Evolutionary conservation across 2,113 vertebrate species (phyloP), one percentile per base, ranked within the genome.

Genomic region (Chelonoidis abingdonii): DNA sequence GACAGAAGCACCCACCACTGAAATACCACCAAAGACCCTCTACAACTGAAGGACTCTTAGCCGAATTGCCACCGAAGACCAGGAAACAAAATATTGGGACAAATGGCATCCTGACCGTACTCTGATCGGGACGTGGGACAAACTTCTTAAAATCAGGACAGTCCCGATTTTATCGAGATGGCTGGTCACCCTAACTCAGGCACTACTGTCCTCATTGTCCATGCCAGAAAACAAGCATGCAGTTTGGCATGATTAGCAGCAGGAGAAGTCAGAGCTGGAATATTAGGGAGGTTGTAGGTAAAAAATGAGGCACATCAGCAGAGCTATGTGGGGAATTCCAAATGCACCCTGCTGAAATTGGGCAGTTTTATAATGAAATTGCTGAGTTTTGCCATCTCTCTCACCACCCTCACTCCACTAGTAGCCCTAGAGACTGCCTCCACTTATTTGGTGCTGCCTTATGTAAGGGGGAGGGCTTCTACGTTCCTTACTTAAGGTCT

Each of bases 401-500:
- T 19, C 0, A 49, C 29, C 35, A 8, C 41, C 52, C 4, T 5
- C 79, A 47, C 22, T 25, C 31, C 35, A 9, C 7, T 75, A 41
- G 2, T 50, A 2, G 4, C 27, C 14, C 5, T 52, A 82, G 6
- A 3, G 89, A 2, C 54, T 29, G 31, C n/a, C 65, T 38, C 65
- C n/a, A 72, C 75, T 76, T 44, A 76, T 12, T 78, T 47, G 41
- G 41, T 78, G 41, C 41, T 78, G 11, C 75, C 25, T 44, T 47
- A 44, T 27, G 19, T 47, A 25, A 8, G 24, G 3, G 38, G 14
- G 50, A 62, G 65, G 80, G 12, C 13, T 1, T n/a, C 4, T 29
- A 3, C 4, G 8, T 83, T 6, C 1, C 1, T n/a, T 2, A 1
- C 31, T 0, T 6, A 5, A 5, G 19, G 2, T 4, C 24, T 44